phyloP scores from a whole-genome alignment of 2,888 invertebrate genomes.

The Mythimna impura region DNA sequence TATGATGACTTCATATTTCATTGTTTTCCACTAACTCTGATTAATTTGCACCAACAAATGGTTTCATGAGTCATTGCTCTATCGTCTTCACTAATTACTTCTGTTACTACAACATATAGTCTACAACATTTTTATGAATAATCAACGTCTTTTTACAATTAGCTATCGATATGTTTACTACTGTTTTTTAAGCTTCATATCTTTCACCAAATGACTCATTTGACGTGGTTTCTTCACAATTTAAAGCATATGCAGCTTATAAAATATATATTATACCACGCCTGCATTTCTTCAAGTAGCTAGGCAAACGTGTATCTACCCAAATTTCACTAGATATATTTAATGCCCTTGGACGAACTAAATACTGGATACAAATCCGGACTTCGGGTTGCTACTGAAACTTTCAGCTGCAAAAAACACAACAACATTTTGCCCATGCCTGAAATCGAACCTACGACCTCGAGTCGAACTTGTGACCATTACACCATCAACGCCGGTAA shows the following conservation, averaged over 20 bases:
- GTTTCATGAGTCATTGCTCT: constrained; percentile 6
- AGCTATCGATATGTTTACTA: neutral
- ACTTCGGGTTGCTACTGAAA: neutral
- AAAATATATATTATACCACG: neutral
- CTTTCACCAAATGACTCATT: neutral
- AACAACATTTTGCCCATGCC: neutral
- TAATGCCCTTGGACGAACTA: neutral
- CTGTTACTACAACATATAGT: neutral
- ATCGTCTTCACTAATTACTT: neutral
- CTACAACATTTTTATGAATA: too few relatives aligned
- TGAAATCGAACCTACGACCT: neutral
- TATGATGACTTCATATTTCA: constrained; percentile 1
- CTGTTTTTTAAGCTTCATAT: neutral
- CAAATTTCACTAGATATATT: neutral
- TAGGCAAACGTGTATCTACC: neutral
- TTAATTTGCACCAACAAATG: constrained; percentile 23
- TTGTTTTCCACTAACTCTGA: neutral
- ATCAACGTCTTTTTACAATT: neutral
- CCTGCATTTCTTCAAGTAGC: neutral
- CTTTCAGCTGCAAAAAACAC: neutral
- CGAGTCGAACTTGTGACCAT: neutral
- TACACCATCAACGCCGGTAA: neutral
- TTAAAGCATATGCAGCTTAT: neutral
- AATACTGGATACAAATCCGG: neutral
- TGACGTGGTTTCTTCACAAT: neutral